These are phyloP conservation scores for Trachelipus rathkii DNA, from an alignment of 1,140 invertebrate genomes.

Conservation along the genomic window DNA sequence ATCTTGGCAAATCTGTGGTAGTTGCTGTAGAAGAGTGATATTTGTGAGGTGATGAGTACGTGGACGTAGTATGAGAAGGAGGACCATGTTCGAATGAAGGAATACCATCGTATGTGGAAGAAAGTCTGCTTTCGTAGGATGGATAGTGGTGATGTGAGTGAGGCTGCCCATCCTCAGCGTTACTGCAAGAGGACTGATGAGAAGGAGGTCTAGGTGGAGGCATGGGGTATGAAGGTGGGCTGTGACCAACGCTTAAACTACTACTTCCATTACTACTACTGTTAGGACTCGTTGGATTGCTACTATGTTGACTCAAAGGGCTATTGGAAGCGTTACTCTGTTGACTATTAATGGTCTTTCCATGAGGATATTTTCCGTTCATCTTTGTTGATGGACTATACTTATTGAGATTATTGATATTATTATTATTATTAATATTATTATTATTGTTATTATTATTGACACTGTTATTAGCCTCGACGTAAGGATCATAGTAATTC, in stretches of 20 bases:
- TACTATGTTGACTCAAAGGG: background rate
- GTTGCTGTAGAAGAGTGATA: background rate
- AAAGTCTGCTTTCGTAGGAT: constrained; percentile 27
- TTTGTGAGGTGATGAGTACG: background rate
- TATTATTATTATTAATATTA: constrained; percentile 28
- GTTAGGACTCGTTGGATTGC: constrained; percentile 13
- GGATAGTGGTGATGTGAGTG: constrained; percentile 24
- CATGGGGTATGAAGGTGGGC: constrained; percentile 25
- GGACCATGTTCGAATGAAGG: background rate
- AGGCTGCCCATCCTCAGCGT: constrained; percentile 47
- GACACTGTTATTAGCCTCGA: constrained; percentile 21
- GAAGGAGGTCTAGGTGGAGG: constrained; percentile 54
- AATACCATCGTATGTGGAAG: constrained; percentile 31
- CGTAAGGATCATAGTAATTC: constrained; percentile 31
- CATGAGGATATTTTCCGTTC: background rate
- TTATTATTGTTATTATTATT: constrained; percentile 27
- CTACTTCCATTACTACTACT: constrained; percentile 21
- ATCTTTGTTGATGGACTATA: constrained; percentile 25
- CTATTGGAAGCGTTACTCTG: background rate
- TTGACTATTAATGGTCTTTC: background rate
- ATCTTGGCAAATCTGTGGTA: constrained; percentile 40
- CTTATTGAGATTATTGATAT: constrained; percentile 36
- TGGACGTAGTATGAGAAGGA: background rate
- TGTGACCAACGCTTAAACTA: constrained; percentile 21
- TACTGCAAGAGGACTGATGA: constrained; percentile 51